Conservation (phyloP, 2,888 invertebrate species). For the Dicyrtomina minuta region DNA sequence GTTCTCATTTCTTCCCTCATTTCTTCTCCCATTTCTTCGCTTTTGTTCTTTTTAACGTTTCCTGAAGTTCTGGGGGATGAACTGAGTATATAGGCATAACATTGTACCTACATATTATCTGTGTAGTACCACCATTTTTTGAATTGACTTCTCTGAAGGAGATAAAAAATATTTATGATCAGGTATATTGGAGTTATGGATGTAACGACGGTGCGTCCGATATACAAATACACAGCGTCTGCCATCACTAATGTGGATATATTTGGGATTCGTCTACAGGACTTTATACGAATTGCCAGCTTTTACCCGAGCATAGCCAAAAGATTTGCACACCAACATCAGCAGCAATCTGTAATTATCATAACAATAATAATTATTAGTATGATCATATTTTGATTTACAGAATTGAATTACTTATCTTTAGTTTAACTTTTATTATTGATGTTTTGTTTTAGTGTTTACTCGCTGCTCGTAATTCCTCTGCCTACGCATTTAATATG, state of each 20-base stretch:
- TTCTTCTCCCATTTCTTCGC: too few relatives aligned
- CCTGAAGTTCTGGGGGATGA: too few relatives aligned
- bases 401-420: background rate
- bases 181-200: constrained; percentile 33
- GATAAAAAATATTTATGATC: background rate
- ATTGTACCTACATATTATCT: background rate
- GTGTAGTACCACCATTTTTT: too few relatives aligned
- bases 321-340: constrained; percentile 5
- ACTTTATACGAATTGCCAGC: constrained; percentile 24
- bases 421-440: background rate
- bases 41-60: too few relatives aligned
- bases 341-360: background rate
- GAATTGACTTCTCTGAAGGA: too few relatives aligned
- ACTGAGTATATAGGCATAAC: too few relatives aligned
- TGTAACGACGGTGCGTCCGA: background rate
- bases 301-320: constrained; percentile 24
- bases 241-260: constrained; percentile 34
- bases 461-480: too few relatives aligned
- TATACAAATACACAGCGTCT: constrained; percentile 17
- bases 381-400: background rate
- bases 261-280: constrained; percentile 27
- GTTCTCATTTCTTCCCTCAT: too few relatives aligned
- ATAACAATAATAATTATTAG: too few relatives aligned
- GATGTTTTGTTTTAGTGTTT: too few relatives aligned
- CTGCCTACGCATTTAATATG: too few relatives aligned